These are phyloP conservation scores for Distichodus sexfasciatus DNA, from an alignment of 2,797 vertebrate genomes.

Conservation along the genomic window DNA sequence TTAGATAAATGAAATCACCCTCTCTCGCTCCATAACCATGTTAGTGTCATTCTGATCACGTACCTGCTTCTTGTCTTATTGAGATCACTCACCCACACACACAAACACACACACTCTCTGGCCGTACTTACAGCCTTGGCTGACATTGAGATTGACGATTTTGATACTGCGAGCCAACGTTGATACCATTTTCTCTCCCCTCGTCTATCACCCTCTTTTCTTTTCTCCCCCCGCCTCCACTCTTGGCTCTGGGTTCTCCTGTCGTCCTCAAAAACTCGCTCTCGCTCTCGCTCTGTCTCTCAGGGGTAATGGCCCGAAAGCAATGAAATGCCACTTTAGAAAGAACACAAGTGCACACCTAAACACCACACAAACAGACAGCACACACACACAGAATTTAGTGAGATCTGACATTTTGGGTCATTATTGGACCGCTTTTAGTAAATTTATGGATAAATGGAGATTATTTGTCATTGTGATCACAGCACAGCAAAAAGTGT, in stretches of 20 bases:
- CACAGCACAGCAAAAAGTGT: no score
- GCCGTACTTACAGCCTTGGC: slow-evolving; percentile 61
- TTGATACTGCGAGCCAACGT: slow-evolving; percentile 27
- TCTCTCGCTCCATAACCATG: background rate
- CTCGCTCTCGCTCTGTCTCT: background rate
- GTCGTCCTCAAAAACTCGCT: background rate
- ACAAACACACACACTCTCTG: slow-evolving; percentile 41
- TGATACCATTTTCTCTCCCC: background rate
- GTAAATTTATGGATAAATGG: no score
- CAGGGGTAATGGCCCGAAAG: background rate
- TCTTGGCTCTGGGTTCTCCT: no score
- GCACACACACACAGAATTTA: background rate
- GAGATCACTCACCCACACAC: slow-evolving; percentile 44
- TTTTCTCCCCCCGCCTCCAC: background rate
- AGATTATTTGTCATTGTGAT: no score
- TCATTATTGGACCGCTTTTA: no score
- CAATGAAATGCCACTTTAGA: background rate
- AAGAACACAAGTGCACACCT: background rate
- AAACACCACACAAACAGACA: background rate
- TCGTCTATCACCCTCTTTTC: background rate
- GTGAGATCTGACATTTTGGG: no score
- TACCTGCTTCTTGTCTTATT: slow-evolving; percentile 47
- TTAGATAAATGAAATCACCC: slow-evolving; percentile 68
- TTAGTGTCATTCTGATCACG: slow-evolving; percentile 61
- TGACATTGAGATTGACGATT: slow-evolving; percentile 65